A percentile compares a stretch with the other conserved stretches of the same genome.
Conservation (phyloP, 92 coral and sea anemone species). For the Umimayanthus chanpuru region DNA sequence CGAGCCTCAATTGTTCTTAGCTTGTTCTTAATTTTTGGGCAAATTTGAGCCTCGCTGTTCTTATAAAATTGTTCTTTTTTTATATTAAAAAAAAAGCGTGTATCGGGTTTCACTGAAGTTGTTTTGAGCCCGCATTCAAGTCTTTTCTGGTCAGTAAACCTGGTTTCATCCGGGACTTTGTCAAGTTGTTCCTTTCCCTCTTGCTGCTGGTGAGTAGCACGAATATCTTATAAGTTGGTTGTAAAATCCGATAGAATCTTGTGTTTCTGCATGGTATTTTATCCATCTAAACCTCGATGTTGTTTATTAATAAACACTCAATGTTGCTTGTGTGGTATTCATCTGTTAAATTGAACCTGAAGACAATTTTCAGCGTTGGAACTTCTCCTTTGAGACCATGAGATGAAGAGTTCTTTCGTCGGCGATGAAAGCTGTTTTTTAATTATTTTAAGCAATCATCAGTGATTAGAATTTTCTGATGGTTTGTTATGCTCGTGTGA, state of each 20-base stretch:
- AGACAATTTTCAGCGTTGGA: not conserved
- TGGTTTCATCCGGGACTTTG: constrained; percentile 64
- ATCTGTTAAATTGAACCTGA: not conserved
- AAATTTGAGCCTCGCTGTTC: too few relatives aligned
- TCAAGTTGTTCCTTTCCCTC: constrained; percentile 52
- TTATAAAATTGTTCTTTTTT: too few relatives aligned
- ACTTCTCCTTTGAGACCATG: not conserved
- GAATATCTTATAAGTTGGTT: not conserved
- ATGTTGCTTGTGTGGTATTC: not conserved
- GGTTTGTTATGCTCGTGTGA: not conserved
- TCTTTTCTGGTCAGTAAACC: constrained; percentile 10
- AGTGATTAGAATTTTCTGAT: not conserved
- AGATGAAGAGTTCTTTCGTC: not conserved
- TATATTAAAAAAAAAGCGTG: too few relatives aligned
- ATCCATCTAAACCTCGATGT: not conserved
- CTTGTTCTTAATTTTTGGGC: too few relatives aligned
- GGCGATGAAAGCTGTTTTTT: too few relatives aligned
- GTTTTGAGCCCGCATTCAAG: constrained; percentile 43
- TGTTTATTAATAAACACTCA: not conserved
- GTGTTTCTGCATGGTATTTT: not conserved
- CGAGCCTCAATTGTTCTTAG: too few relatives aligned
- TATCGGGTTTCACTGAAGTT: not conserved
- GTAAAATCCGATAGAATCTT: constrained; percentile 60
- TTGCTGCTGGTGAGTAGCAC: constrained; percentile 66
- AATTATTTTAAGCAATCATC: not conserved